phyloP scores from a whole-genome alignment of 2,113 vertebrate species.

The Platanista minor region DNA sequence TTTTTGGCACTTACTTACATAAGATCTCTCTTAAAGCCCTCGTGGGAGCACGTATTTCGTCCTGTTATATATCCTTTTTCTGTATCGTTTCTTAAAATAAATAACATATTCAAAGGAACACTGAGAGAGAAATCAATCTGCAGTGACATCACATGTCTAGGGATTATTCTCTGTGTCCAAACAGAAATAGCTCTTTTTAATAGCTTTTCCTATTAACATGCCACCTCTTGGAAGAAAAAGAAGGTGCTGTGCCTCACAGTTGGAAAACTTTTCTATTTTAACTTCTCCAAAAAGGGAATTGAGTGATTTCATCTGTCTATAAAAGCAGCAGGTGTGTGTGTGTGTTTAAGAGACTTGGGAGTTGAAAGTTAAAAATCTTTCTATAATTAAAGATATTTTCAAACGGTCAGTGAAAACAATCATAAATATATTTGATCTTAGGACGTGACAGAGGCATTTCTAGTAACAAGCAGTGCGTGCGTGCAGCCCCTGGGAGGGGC shows the following conservation, averaged over 20 bases:
- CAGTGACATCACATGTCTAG: background rate
- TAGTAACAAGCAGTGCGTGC: background rate
- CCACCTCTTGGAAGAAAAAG: background rate
- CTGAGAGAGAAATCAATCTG: background rate
- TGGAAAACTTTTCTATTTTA: constrained; percentile 27
- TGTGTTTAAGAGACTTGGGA: background rate
- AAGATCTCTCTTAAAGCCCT: constrained; percentile 9
- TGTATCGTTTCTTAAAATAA: constrained; percentile 14
- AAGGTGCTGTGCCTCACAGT: background rate
- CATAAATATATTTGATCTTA: background rate
- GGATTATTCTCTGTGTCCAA: background rate
- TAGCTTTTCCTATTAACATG: background rate
- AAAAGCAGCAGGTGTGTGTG: background rate
- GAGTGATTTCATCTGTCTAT: background rate
- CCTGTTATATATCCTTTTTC: background rate
- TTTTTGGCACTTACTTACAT: constrained; percentile 17
- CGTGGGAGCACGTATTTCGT: background rate
- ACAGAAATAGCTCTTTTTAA: constrained; percentile 15
- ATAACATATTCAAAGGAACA: constrained; percentile 22
- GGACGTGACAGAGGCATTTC: background rate
- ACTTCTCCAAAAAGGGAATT: background rate
- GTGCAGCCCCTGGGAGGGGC: background rate
- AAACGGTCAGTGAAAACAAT: background rate
- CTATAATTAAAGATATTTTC: background rate
- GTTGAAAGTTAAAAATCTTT: background rate